A percentile compares a stretch with the other conserved stretches of the same genome.
Conservation (phyloP, 2,797 vertebrate species). For the Ctenopoma multispine region DNA sequence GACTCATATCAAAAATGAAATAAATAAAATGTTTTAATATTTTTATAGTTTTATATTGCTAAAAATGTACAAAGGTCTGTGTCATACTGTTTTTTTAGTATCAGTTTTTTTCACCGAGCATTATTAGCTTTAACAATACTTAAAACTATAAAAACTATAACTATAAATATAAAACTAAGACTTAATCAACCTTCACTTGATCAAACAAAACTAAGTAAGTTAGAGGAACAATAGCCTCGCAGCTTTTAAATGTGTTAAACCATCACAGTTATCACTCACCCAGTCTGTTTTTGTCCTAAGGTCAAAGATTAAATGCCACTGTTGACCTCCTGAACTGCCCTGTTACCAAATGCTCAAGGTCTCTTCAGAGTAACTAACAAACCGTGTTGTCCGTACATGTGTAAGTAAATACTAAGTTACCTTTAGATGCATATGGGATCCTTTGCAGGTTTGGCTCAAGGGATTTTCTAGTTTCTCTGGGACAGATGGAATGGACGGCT, state of each 20-base stretch:
- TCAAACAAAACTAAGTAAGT: background rate
- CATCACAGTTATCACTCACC: slow-evolving; percentile 36
- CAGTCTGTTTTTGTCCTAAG: slow-evolving; percentile 56
- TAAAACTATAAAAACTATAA: too few relatives aligned
- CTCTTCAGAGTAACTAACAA: slow-evolving; percentile 26
- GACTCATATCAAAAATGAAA: too few relatives aligned
- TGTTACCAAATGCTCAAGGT: slow-evolving; percentile 47
- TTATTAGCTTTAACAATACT: background rate
- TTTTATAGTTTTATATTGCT: too few relatives aligned
- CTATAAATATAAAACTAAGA: background rate
- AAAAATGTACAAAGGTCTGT: background rate
- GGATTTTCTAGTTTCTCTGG: slow-evolving; percentile 68
- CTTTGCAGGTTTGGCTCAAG: slow-evolving; percentile 55
- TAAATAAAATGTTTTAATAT: too few relatives aligned
- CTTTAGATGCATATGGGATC: slow-evolving; percentile 64
- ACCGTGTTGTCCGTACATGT: background rate
- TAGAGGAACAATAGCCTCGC: slow-evolving; percentile 9
- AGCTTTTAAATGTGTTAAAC: slow-evolving; percentile 43
- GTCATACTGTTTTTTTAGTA: too few relatives aligned
- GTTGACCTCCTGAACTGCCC: slow-evolving; percentile 55
- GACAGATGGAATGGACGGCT: slow-evolving; percentile 71
- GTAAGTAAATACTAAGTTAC: slow-evolving; percentile 63
- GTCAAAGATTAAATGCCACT: slow-evolving; percentile 67
- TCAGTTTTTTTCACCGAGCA: too few relatives aligned
- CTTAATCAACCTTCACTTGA: background rate